phyloP scores from a whole-genome alignment of 2,797 vertebrate genomes.

The Poeciliopsis presidionis region DNA sequence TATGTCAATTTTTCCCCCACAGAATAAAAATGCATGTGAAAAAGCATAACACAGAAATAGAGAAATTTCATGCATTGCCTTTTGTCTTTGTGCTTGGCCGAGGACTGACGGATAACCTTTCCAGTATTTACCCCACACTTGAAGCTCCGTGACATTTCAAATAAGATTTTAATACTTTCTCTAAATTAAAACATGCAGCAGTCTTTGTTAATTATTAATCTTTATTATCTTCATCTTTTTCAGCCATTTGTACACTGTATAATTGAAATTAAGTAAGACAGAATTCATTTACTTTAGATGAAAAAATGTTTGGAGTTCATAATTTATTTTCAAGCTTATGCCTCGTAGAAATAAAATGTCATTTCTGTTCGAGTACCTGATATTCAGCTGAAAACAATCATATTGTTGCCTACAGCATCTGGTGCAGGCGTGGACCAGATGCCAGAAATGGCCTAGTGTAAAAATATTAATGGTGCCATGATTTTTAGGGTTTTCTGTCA shows the following conservation, averaged over 20 bases:
- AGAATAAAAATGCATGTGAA: neutral
- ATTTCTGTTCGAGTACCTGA: neutral
- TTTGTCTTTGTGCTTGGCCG: neutral
- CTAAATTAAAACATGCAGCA: neutral
- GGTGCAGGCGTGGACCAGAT: neutral
- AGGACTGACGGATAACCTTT: neutral
- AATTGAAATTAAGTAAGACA: slow-evolving; percentile 1
- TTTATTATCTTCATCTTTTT: no score
- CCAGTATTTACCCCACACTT: neutral
- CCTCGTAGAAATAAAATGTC: neutral
- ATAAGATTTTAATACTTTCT: neutral
- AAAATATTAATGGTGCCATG: neutral
- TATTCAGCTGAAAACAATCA: neutral
- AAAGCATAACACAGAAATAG: neutral
- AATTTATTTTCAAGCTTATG: neutral
- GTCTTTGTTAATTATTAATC: neutral
- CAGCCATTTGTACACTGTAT: neutral
- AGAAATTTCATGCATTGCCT: neutral
- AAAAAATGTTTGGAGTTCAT: neutral
- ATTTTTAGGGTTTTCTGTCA: neutral
- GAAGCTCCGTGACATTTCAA: neutral
- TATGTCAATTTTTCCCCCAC: neutral
- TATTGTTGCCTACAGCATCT: neutral
- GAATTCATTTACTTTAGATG: neutral
- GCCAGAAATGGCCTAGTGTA: neutral